phyloP scores from a whole-genome alignment of 2,797 vertebrate genomes.

The Dicrostonyx torquatus region DNA sequence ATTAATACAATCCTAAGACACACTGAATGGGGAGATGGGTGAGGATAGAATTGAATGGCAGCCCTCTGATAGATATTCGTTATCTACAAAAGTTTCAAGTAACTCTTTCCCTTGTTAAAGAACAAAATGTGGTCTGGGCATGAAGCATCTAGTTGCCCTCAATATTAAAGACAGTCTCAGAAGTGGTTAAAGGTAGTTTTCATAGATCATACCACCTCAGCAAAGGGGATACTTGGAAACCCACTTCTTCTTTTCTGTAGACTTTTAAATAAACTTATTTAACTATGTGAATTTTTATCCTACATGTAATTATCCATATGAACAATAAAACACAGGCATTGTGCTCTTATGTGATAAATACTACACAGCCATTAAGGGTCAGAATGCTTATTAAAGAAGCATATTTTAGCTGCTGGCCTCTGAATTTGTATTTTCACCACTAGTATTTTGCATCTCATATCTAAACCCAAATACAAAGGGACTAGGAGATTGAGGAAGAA shows the following conservation, averaged over 20 bases:
- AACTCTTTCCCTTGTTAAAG: not conserved
- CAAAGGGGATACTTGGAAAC: not conserved
- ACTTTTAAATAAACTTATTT: not conserved
- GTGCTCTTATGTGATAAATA: not conserved
- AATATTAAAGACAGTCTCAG: not conserved
- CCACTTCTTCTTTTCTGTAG: too few relatives aligned
- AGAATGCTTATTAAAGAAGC: not conserved
- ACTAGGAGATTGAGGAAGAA: not conserved
- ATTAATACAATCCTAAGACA: not conserved
- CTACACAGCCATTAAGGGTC: too few relatives aligned
- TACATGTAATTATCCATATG: not conserved
- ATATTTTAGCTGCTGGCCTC: not conserved
- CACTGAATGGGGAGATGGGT: too few relatives aligned
- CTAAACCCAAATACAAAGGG: not conserved
- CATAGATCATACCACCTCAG: not conserved
- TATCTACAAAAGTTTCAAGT: not conserved
- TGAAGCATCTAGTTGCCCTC: not conserved
- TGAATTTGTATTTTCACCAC: not conserved
- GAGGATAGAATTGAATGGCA: not conserved
- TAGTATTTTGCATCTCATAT: not conserved
- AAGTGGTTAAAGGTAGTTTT: not conserved
- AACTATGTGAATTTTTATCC: not conserved
- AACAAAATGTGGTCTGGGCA: not conserved
- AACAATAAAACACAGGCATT: not conserved
- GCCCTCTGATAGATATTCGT: not conserved